Base-by-base conservation (phyloP, 2,113 vertebrate genomes). In the Cebidichthys violaceus region DNA sequence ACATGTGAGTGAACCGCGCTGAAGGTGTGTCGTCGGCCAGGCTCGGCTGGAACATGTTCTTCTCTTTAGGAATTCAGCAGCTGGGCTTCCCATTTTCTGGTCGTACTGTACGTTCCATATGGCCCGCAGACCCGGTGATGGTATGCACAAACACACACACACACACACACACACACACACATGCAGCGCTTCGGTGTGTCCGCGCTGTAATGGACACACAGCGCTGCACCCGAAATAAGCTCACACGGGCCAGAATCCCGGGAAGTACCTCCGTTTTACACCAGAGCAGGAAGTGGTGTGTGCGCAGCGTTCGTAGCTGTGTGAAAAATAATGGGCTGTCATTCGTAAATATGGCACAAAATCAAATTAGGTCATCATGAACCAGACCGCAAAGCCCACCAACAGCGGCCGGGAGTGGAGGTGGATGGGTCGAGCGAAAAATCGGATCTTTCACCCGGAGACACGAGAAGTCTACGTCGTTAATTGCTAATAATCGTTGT, bases 1-100 rank as follows among this genome's bases (percentile, higher is more conserved):
- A 50, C 39, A 50, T 80, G 82, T 70, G 50, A 74, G 68, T 41
- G 62, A 79, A 33, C 47, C 73, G 14, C 33, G 41, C 11, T 50
- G 70, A 75, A 77, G 67, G 70, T 31, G 70, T 82, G 80, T 79
- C 72, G 70, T 79, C 68, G 43, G 39, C 39, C 59, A 41, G 43
- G 20, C 59, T 17, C 57, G 76, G 66, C 77, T 79, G 54, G 78
- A 84, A 88, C 88, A 70, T 75, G 87, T 79, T 88, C 62, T 60
- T 73, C 70, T 77, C 65, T 75, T 72, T 27, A 86, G 86, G 86
- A 92, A 87, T 88, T 80, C 81, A 79, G 77, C 84, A 74, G 70
- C 77, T 71, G 84, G 74, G 70, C 37, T 85, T 79, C 83, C 47
- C 75, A 62, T 68, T 68, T 15, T 80, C 62, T 74, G 65, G 57